Percentiles rank a stretch among this genome's conserved stretches.
phyloP scores from a whole-genome alignment of 2,888 invertebrate genomes.

The Dryobota labecula region DNA sequence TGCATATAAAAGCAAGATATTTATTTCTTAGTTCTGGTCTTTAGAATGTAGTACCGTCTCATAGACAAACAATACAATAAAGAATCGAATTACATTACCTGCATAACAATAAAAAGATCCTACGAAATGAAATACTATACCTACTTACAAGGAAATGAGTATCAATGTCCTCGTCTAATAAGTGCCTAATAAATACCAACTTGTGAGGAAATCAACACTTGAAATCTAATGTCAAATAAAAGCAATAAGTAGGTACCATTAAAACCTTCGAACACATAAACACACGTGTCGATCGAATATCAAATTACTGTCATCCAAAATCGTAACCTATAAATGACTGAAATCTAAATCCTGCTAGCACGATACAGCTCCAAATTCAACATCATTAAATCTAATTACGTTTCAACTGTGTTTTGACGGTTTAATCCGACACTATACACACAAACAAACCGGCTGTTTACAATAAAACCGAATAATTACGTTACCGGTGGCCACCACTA shows the following conservation, averaged over 20 bases:
- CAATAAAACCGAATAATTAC: slow-evolving; percentile 57
- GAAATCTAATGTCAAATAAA: slow-evolving; percentile 24
- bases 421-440: slow-evolving; percentile 54
- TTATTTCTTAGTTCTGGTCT: background rate
- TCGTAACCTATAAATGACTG: slow-evolving; percentile 31
- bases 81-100: slow-evolving; percentile 6
- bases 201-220: slow-evolving; percentile 25
- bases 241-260: background rate
- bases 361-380: slow-evolving; percentile 52
- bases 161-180: slow-evolving; percentile 11
- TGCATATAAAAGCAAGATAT: background rate
- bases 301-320: slow-evolving; percentile 41
- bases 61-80: background rate
- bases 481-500: slow-evolving; percentile 54
- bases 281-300: slow-evolving; percentile 29
- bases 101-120: slow-evolving; percentile 24
- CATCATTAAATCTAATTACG: slow-evolving; percentile 64
- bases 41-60: background rate
- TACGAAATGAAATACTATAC: slow-evolving; percentile 16
- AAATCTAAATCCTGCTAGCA: slow-evolving; percentile 44
- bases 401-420: slow-evolving; percentile 60
- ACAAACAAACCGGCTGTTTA: slow-evolving; percentile 55
- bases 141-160: slow-evolving; percentile 17
- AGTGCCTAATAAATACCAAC: background rate
- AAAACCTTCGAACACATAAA: slow-evolving; percentile 30